Conservation (phyloP, 1,140 invertebrate genomes). For the Brachionus manjavacas region DNA sequence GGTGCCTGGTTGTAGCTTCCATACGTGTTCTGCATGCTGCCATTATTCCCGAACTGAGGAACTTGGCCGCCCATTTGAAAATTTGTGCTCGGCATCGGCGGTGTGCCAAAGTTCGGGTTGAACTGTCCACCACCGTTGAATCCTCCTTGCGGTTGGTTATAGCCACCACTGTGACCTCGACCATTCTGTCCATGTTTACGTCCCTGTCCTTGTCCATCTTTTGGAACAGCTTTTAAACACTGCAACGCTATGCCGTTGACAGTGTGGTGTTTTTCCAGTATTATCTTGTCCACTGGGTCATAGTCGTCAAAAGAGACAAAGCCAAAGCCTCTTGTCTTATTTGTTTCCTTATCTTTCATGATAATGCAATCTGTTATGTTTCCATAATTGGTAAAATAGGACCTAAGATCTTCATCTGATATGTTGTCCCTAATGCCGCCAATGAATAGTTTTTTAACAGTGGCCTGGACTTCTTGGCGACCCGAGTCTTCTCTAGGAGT, state of each 20-base stretch:
- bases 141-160: neutral
- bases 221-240: conserved; percentile 60
- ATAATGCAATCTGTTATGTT: conserved; percentile 76
- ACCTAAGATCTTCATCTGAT: conserved; percentile 59
- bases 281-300: conserved; percentile 42
- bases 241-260: conserved; percentile 58
- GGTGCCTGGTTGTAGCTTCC: conserved; percentile 2
- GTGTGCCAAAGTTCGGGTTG: neutral
- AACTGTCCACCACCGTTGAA: neutral
- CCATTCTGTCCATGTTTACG: neutral
- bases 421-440: conserved; percentile 68
- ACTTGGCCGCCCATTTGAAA: conserved; percentile 6
- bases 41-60: neutral
- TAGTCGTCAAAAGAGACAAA: conserved; percentile 87
- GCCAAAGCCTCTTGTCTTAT: conserved; percentile 86
- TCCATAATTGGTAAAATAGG: conserved; percentile 73
- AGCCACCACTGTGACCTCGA: neutral
- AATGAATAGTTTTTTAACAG: conserved; percentile 90
- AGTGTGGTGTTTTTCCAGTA: conserved; percentile 57
- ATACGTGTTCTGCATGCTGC: conserved; percentile 17
- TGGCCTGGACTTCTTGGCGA: conserved; percentile 80
- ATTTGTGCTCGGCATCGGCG: neutral
- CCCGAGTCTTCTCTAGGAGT: conserved; percentile 79
- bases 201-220: conserved; percentile 63
- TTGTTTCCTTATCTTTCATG: conserved; percentile 64